Base-by-base conservation (phyloP, 2,888 invertebrate genomes). In the Autographa gamma region DNA sequence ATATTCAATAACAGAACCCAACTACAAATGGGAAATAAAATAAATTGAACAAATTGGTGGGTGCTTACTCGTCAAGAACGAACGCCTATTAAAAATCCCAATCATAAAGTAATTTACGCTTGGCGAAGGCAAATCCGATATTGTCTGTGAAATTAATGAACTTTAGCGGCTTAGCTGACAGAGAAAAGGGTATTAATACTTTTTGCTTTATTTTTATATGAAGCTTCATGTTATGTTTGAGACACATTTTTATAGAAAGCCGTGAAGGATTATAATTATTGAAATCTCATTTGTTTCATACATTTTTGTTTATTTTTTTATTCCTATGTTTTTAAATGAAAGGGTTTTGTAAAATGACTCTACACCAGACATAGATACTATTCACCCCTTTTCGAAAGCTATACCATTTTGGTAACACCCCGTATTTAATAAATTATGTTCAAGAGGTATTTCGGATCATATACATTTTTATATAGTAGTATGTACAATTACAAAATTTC, bases 81-180 rank as follows among this genome's bases (percentile, higher is more conserved):
- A 62, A 60, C 66, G 67, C 41, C 74, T 82, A 76, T 83, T 84
- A 75, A 82, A 83, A 83, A 80, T 77, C 80, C 74, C 82, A 83
- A 82, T 80, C 66, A 74, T 74, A 69, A 25, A 25, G 68, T 72
- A 66, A 74, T 72, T 84, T 77, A 62, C 76, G 71, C 72, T 80
- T 69, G 70, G 78, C 66, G 75, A 80, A 41, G 62, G 75, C 78
- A 76, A 83, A 84, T 76, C 78, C 74, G 74, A 82, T 83, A 81
- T 81, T 77, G 82, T 83, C 74, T 72, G 77, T 69, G 65, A 82
- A 77, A 78, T 80, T 84, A 83, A 83, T 84, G 85, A 83, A 82
- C 75, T 75, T 74, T 66, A 61, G 32, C 66, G 64, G 61, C 38
- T 65, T 63, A 77, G 73, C 73, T 78, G 83, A 80, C 73, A 73